Conservation (phyloP, 2,888 invertebrate species). For the Eurytoma californica region DNA sequence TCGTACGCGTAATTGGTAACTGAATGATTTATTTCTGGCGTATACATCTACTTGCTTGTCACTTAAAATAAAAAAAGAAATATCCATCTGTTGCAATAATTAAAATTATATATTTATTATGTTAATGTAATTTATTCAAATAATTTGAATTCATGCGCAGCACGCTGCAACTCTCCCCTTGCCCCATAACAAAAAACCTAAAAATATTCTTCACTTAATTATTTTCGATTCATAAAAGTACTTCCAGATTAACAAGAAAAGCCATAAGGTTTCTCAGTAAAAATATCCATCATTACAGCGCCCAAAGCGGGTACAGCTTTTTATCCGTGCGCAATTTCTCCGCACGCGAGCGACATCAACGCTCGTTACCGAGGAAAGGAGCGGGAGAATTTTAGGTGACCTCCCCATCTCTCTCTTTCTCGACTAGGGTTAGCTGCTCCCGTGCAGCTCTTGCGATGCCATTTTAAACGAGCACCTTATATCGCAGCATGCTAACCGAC, state of each 20-base stretch:
- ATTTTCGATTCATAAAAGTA: background rate
- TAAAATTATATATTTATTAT: background rate
- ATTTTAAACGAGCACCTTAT: constrained; percentile 53
- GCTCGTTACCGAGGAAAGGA: constrained; percentile 23
- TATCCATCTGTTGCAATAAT: background rate
- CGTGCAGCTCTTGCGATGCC: constrained; percentile 21
- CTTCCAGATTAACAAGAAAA: no score
- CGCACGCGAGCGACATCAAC: constrained; percentile 26
- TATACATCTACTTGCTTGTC: no score
- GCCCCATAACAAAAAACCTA: no score
- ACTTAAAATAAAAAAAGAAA: no score
- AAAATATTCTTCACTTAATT: no score
- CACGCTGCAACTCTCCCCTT: no score
- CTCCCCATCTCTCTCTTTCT: constrained; percentile 2
- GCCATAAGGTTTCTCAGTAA: no score
- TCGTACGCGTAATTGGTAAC: no score
- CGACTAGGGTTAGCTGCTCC: constrained; percentile 35
- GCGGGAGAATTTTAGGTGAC: constrained; percentile 17
- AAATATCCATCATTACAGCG: constrained; percentile 1
- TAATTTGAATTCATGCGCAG: no score
- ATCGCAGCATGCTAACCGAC: constrained; percentile 24
- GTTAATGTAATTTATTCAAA: background rate
- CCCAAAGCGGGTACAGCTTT: background rate
- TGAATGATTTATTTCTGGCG: background rate
- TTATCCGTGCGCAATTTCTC: background rate